Conservation (phyloP, 2,888 invertebrate genomes). For the Lasioglossum marginatum region DNA sequence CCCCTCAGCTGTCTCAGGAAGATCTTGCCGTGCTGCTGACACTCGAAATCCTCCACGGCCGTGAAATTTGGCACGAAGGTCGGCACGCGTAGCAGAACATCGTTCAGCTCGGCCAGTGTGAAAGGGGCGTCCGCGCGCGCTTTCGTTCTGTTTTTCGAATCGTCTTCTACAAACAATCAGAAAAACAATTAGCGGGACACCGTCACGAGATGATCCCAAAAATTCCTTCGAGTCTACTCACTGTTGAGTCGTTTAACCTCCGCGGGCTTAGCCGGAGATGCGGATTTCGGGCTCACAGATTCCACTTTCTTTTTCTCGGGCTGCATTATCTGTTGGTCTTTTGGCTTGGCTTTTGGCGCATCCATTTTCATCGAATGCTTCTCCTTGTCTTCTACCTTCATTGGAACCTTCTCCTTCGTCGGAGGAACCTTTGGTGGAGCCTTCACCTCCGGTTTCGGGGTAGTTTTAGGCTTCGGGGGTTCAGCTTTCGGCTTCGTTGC, state of each 20-base stretch:
- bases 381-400: not conserved
- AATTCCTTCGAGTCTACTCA: slow-evolving; percentile 65
- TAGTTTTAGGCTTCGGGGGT: slow-evolving; percentile 46
- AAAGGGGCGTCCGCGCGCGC: slow-evolving; percentile 85
- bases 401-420: not conserved
- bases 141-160: slow-evolving; percentile 77
- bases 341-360: slow-evolving; percentile 52
- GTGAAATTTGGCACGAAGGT: slow-evolving; percentile 90
- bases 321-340: slow-evolving; percentile 49
- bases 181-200: not conserved
- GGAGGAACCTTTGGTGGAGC: not conserved
- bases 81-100: slow-evolving; percentile 86
- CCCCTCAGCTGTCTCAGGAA: slow-evolving; percentile 89
- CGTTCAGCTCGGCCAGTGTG: slow-evolving; percentile 88
- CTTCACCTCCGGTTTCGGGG: slow-evolving; percentile 43
- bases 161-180: slow-evolving; percentile 70
- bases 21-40: slow-evolving; percentile 89
- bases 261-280: slow-evolving; percentile 49
- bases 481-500: slow-evolving; percentile 51
- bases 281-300: slow-evolving; percentile 50
- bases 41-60: slow-evolving; percentile 87
- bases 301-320: slow-evolving; percentile 50
- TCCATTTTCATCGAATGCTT: slow-evolving; percentile 46
- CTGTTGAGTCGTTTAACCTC: slow-evolving; percentile 70
- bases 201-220: not conserved